A percentile compares a stretch with the other conserved stretches of the same genome.
These are phyloP conservation scores for Raphicerus campestris DNA, from an alignment of 2,113 vertebrate genomes.

Conservation along the genomic window DNA sequence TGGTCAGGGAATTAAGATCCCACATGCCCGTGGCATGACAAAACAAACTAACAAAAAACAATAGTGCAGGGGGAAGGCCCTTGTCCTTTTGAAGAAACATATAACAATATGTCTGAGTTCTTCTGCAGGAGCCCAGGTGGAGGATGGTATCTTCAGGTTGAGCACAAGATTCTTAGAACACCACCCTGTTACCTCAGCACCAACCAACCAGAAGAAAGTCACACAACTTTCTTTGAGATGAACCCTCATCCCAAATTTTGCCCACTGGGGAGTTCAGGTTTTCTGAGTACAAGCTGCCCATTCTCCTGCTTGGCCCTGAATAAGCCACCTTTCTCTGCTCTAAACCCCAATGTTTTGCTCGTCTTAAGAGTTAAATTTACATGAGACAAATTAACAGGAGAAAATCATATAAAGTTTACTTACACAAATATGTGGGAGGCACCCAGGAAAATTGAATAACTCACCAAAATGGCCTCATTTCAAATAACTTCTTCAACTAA, in stretches of 20 bases:
- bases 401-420: neutral
- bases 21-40: neutral
- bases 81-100: neutral
- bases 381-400: neutral
- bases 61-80: neutral
- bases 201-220: neutral
- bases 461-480: neutral
- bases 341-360: neutral
- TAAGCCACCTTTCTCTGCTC: neutral
- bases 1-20: neutral
- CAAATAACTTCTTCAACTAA: neutral
- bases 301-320: neutral
- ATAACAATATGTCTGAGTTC: neutral
- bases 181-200: neutral
- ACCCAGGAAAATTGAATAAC: neutral
- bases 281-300: neutral
- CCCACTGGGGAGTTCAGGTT: neutral
- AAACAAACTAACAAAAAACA: neutral
- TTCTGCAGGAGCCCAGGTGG: neutral
- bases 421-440: neutral
- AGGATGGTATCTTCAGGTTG: neutral
- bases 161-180: neutral
- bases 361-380: neutral
- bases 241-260: neutral
- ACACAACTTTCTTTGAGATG: neutral